Evolutionary conservation across 2,888 invertebrate genomes (phyloP).

Genomic region (Nematopogon swammerdamellus): DNA sequence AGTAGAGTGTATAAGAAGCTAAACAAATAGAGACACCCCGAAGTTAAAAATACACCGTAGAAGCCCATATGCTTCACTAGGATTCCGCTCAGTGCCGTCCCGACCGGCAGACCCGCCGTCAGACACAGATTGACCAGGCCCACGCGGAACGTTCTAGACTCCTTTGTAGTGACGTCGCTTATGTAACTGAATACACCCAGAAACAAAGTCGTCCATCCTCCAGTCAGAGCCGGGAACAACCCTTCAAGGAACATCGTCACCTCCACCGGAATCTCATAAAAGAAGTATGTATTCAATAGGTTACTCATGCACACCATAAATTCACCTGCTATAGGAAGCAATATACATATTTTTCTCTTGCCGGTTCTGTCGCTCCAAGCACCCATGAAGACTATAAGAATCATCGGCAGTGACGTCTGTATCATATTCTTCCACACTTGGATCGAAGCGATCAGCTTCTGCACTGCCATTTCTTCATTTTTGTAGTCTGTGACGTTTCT

Average conservation of each 20-base stretch:
- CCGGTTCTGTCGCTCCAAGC: conserved; percentile 61
- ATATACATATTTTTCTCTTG: conserved; percentile 53
- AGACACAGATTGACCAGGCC: conserved; percentile 50
- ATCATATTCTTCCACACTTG: conserved; percentile 53
- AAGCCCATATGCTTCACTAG: conserved; percentile 37
- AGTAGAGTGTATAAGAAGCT: conserved; percentile 49
- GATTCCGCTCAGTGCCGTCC: conserved; percentile 42
- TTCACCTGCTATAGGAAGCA: conserved; percentile 54
- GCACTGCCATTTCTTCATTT: conserved; percentile 58
- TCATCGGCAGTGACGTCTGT: conserved; percentile 49
- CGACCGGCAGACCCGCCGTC: conserved; percentile 47
- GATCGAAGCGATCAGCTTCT: conserved; percentile 51
- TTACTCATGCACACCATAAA: conserved; percentile 43
- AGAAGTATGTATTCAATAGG: conserved; percentile 49
- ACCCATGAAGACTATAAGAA: conserved; percentile 54
- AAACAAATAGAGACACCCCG: conserved; percentile 32
- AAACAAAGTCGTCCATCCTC: conserved; percentile 51
- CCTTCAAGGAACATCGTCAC: conserved; percentile 49
- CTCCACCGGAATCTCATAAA: conserved; percentile 51
- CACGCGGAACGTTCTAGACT: conserved; percentile 57
- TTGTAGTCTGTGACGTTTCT: conserved; percentile 65
- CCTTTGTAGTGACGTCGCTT: conserved; percentile 53
- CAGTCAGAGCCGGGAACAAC: conserved; percentile 50
- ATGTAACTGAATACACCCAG: conserved; percentile 61
- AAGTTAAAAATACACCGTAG: conserved; percentile 48